Base-by-base conservation (phyloP, 2,797 vertebrate genomes). In the Myiotriccus ornatus region DNA sequence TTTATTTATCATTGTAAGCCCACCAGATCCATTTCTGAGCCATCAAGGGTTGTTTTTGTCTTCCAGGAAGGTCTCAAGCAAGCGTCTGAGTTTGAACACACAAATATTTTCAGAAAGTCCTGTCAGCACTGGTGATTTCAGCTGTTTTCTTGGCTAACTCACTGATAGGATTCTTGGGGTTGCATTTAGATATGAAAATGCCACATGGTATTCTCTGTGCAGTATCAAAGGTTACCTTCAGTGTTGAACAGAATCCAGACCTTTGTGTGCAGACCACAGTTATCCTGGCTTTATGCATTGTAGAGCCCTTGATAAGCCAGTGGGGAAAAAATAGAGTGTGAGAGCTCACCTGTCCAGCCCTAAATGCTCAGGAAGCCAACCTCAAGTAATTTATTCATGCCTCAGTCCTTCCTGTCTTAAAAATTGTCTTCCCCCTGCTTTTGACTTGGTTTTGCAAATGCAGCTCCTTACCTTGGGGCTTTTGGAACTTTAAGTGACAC, bases 1-100 rank as follows among this genome's bases (percentile, higher is more conserved):
- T 91, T 89, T 96, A 80, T 95, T 96, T 93, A 95, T 71, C 70
- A 35, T 75, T 57, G 4, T 68, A 79, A 95, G 70, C 71, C 81
- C 91, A 96, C 85, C 89, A 95, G 91, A 91, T 95, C 67, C 57
- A 62, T 94, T 90, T 91, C 84, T 44, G 49, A 83, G 91, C 63
- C 67, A 79, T 32, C 0, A 3, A 62, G 63, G 62, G 34, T 30
- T 87, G 70, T 56, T 95, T 89, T 70, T 92, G 34, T 90, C 68
- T 96, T 77, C 86, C 46, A 71, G 63, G 84, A 92, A 86, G 37
- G 60, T 96, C 90, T 94, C 52, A 44, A 77, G 64, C n/a, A 79
- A 91, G 39, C 25, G 34, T 89, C 57, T 1, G 7, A 70, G 32
- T 91, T 70, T 57, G 41, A 91, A 64, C 70, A 75, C 0, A 0